phyloP scores from a whole-genome alignment of 2,888 invertebrate genomes.

The Lasioglossum pauxillum region DNA sequence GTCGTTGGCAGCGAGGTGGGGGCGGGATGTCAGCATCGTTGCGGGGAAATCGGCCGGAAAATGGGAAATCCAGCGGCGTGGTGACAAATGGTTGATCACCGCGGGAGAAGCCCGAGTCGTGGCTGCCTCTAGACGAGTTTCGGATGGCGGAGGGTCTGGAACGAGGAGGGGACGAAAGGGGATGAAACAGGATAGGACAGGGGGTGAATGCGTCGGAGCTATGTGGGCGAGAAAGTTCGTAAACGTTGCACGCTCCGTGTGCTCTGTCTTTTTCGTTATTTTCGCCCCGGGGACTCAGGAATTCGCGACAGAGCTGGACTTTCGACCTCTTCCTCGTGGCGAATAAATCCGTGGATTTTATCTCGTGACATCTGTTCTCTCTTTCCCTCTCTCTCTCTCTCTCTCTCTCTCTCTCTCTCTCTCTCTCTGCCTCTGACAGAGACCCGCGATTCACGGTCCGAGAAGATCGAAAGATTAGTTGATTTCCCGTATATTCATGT shows the following conservation, averaged over 20 bases:
- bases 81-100: slow-evolving; percentile 83
- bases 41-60: slow-evolving; percentile 83
- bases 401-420: background rate
- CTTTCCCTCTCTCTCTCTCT: background rate
- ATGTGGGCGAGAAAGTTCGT: slow-evolving; percentile 45
- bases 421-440: background rate
- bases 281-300: background rate
- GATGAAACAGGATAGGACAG: slow-evolving; percentile 42
- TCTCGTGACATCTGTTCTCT: background rate
- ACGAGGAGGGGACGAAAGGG: slow-evolving; percentile 4
- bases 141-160: background rate
- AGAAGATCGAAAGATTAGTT: background rate
- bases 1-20: slow-evolving; percentile 60
- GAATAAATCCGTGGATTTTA: background rate
- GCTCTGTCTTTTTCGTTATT: background rate
- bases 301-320: background rate
- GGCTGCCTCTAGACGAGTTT: slow-evolving; percentile 43
- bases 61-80: slow-evolving; percentile 83
- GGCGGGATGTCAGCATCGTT: slow-evolving; percentile 75
- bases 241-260: background rate
- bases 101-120: slow-evolving; percentile 51
- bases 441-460: background rate
- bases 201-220: slow-evolving; percentile 21
- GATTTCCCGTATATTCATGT: background rate
- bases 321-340: background rate